Evolutionary conservation across 2,113 vertebrate species (phyloP).

Genomic region (Crotalus helleri): DNA sequence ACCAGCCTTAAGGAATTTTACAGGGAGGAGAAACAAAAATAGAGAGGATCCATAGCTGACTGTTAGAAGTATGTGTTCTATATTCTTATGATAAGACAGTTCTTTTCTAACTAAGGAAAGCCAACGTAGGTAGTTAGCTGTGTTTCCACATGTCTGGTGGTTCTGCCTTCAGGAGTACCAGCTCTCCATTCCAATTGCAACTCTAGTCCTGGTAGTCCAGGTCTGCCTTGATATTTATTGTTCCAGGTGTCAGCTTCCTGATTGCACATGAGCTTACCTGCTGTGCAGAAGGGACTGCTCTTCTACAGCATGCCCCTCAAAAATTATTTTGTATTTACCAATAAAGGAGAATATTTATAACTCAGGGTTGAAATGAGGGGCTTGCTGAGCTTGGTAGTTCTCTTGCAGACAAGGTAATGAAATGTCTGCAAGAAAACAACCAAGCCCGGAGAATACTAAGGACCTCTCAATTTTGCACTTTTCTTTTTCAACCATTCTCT

Average conservation of each 20-base stretch:
- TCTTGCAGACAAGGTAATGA: neutral
- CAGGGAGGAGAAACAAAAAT: no score
- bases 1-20: neutral
- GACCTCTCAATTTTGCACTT: neutral
- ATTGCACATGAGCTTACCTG: neutral
- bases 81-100: neutral
- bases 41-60: neutral
- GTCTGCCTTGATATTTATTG: neutral
- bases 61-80: neutral
- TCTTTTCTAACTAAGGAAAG: neutral
- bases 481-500: neutral
- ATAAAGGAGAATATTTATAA: neutral
- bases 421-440: neutral
- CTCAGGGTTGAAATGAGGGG: neutral
- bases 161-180: neutral
- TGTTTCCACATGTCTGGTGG: neutral
- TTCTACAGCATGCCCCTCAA: neutral
- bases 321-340: neutral
- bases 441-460: neutral
- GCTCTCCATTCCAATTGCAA: neutral
- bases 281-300: neutral
- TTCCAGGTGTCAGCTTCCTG: neutral
- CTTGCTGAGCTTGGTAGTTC: neutral
- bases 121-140: neutral
- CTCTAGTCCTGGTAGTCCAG: neutral